Base-by-base conservation (phyloP, 1,140 invertebrate species). In the Eriocheir sinensis region DNA sequence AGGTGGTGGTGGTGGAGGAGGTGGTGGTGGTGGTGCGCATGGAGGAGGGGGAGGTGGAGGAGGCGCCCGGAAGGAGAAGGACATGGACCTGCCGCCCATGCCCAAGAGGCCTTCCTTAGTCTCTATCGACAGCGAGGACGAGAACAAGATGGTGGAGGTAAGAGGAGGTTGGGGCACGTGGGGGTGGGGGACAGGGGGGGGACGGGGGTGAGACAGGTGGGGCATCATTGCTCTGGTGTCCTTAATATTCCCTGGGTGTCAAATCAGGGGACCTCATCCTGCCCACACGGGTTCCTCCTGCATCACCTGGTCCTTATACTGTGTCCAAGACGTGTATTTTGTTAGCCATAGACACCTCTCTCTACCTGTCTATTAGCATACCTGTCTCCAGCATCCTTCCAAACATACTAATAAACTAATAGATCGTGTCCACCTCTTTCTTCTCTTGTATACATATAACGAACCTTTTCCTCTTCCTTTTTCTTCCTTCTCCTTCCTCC, bases 71-170 rank as follows among this genome's bases (percentile, higher is more conserved):
- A 93, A 93, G 48, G 93, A 94, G 17, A 79, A 34, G 30, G 89
- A 94, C 41, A 80, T 92, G 21, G 94, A 94, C 79, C 80, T 94
- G 12, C 94, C 94, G 3, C 93, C 93, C 3, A 94, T 81, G 93
- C 93, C 93, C 17, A 94, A 94, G 41, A 44, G 95, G 72, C 89
- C 95, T 8, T 95, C 95, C 9, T 89, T 95, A 30, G 93, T 95
- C 40, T 93, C 92, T 60, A 93, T 95, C 80, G 95, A 95, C 92
- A 94, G 90, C n/a, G 95, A 95, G 38, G 93, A 95, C 88, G 95
- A 95, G 40, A 91, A 95, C 88, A 95, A 93, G 38, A 93, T 93
- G 95, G 92, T 95, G 30, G 95, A 95, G 92, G 95, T 95, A 90
- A 94, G 93, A 32, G 17, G n/a, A n/a, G 2, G 3, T 12, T 12